Base-by-base conservation (phyloP, 2,113 vertebrate species). In the Elgaria multicarinata region DNA sequence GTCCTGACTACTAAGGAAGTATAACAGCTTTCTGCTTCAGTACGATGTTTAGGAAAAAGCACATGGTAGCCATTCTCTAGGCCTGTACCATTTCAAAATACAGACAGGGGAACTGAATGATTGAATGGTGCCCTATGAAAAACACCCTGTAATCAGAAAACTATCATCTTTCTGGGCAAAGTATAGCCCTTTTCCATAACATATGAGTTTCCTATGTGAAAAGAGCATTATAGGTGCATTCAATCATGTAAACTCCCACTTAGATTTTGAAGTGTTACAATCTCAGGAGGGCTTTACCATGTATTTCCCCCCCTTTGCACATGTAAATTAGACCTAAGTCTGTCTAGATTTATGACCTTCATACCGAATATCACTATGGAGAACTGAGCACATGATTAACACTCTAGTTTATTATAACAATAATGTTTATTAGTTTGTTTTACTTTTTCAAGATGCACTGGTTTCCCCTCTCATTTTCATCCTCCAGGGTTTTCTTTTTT, bases 361-460 rank as follows among this genome's bases (percentile, higher is more conserved):
- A 77, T 77, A 77, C n/a, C 77, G 72, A 84, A 82, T 72, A 82
- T 58, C 33, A 18, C 64, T 77, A 58, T 42, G 46, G 74, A 67
- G n/a, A 77, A 39, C 82, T 64, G 44, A 84, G 24, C 2, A 53
- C 72, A 85, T 77, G 36, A 78, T 89, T 85, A 85, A 62, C 87
- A n/a, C 66, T 91, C 84, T 81, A 83, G 46, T 89, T 83, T 33
- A 82, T 85, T 58, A 76, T 58, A 91, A 50, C 33, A 89, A 74
- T 88, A 72, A 76, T 88, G 76, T 72, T 93, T 93, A 78, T 87
- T 66, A 58, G 80, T 62, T 91, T 91, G 50, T 46, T 90, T 90
- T 94, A 85, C 28, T 67, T 91, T 93, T 87, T 18, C 0, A 58
- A 87, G 92, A 28, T 87, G 85, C 90, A 91, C 67, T 83, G 89